Conservation (phyloP, 2,113 vertebrate species). For the Spizaetus ornatus region DNA sequence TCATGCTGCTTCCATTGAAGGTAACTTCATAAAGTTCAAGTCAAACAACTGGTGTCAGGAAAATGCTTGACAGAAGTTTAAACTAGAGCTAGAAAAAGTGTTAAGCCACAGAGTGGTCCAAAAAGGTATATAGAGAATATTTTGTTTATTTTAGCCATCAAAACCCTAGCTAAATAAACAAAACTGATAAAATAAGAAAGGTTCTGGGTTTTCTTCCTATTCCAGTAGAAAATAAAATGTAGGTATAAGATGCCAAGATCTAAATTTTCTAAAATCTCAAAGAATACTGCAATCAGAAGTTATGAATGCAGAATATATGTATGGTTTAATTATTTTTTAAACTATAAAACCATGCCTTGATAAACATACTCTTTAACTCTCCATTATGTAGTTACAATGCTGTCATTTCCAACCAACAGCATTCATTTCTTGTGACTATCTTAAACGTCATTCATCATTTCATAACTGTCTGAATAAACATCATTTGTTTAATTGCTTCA, state of each 20-base stretch:
- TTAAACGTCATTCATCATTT: not conserved
- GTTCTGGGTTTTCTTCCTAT: not conserved
- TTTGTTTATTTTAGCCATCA: not conserved
- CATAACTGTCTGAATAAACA: not conserved
- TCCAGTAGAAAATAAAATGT: not conserved
- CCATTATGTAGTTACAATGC: not conserved
- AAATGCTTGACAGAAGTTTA: not conserved
- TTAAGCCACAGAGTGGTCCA: not conserved
- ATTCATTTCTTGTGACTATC: not conserved
- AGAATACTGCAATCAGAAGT: not conserved
- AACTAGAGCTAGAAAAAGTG: not conserved
- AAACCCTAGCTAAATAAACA: not conserved
- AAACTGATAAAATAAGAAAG: not conserved
- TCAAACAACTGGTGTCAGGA: not conserved
- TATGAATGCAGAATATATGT: not conserved
- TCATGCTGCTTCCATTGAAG: not conserved
- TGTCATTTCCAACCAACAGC: not conserved
- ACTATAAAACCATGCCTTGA: not conserved
- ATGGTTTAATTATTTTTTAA: not conserved
- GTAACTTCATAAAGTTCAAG: not conserved
- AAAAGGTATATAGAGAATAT: not conserved
- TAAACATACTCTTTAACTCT: not conserved
- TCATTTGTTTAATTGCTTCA: not conserved
- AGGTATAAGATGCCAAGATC: not conserved
- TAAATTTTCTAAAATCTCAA: not conserved